Evolutionary conservation across 35 echinoderm and acorn worm genomes (phyloP).

Genomic region (Stichopus chloronotus): DNA sequence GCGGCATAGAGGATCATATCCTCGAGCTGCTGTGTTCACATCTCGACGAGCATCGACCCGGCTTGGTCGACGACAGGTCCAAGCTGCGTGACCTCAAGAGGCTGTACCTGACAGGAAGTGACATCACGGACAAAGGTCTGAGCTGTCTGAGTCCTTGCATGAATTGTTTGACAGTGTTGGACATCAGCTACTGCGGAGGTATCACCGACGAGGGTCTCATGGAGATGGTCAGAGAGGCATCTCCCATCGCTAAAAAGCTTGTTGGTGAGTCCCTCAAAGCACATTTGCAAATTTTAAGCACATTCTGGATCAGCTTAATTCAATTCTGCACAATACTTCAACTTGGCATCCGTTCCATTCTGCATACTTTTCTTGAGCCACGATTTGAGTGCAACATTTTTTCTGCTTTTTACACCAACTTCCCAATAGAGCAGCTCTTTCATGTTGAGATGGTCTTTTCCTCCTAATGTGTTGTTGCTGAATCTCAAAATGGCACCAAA

Average conservation of each 20-base stretch:
- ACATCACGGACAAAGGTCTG: slow-evolving; percentile 90
- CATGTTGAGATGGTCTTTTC: too few species aligned
- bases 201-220: slow-evolving; percentile 75
- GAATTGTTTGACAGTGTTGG: slow-evolving; percentile 62
- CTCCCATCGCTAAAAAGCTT: slow-evolving; percentile 66
- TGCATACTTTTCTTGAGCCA: too few species aligned
- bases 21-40: slow-evolving; percentile 64
- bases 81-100: slow-evolving; percentile 69
- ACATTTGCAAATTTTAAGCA: neutral
- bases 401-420: too few species aligned
- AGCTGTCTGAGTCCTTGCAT: slow-evolving; percentile 55
- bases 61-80: slow-evolving; percentile 80
- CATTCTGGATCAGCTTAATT: neutral
- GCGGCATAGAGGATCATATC: slow-evolving; percentile 70
- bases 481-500: too few species aligned
- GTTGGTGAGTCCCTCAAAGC: slow-evolving; percentile 56
- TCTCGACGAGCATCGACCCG: slow-evolving; percentile 83
- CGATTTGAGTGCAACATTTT: too few species aligned
- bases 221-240: slow-evolving; percentile 61
- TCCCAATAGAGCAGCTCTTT: too few species aligned
- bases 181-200: slow-evolving; percentile 82
- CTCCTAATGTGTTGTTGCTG: too few species aligned
- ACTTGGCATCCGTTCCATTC: too few species aligned
- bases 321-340: neutral
- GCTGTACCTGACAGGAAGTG: slow-evolving; percentile 75